These are phyloP conservation scores for Drosophila albomicans DNA, from an alignment of 1,140 invertebrate species.

Conservation along the genomic window DNA sequence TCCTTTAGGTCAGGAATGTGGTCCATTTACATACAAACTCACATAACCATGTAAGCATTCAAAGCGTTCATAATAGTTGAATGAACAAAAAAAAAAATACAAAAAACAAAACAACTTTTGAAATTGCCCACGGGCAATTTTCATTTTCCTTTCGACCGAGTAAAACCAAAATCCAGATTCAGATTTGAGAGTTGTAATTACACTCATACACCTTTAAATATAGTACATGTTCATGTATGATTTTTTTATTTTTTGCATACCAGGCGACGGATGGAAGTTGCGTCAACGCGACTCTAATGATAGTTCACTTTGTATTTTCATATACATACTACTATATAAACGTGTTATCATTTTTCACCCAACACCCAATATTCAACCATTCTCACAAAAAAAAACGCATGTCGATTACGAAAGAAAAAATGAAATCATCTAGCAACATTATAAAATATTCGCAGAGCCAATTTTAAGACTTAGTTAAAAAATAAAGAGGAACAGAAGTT, in stretches of 20 bases:
- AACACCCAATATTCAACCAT: no score
- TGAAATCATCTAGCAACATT: no score
- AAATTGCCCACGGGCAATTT: conserved; percentile 25
- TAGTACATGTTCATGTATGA: conserved; percentile 2
- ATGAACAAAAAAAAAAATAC: background rate
- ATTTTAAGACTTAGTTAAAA: no score
- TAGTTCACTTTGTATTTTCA: background rate
- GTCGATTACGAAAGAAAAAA: no score
- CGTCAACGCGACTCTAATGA: conserved; percentile 9
- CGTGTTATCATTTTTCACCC: background rate
- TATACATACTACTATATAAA: background rate
- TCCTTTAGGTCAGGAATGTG: conserved; percentile 25
- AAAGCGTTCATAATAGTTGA: background rate
- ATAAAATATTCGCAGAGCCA: no score
- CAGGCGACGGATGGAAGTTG: conserved; percentile 10
- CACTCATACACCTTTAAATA: conserved; percentile 5
- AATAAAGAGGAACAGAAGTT: no score
- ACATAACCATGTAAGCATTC: conserved; percentile 1
- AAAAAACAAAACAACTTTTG: conserved; percentile 23
- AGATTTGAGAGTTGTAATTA: conserved; percentile 13
- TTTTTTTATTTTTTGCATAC: background rate
- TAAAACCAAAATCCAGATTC: conserved; percentile 10
- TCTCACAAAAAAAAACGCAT: no score
- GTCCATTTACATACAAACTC: conserved; percentile 13
- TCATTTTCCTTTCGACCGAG: conserved; percentile 21